phyloP scores from a whole-genome alignment of 2,113 vertebrate species.

The Seriola dumerili region DNA sequence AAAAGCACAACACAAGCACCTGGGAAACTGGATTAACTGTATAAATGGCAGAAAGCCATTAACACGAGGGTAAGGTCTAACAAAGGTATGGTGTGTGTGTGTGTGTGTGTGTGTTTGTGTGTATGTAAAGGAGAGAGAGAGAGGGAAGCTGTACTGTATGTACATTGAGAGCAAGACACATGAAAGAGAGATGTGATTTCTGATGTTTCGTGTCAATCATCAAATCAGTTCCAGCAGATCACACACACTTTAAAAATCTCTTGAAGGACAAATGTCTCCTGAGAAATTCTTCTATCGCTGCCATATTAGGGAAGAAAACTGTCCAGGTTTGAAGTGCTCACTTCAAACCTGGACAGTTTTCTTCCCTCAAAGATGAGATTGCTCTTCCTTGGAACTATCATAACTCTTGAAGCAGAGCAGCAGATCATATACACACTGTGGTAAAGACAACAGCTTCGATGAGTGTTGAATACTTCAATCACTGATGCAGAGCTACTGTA shows the following conservation, averaged over 20 bases:
- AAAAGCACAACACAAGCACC: conserved; percentile 29
- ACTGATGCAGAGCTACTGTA: neutral
- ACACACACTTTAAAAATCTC: neutral
- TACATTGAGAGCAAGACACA: neutral
- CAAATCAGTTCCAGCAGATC: neutral
- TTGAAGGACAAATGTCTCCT: neutral
- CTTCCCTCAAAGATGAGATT: neutral
- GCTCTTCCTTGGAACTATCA: neutral
- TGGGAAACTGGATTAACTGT: conserved; percentile 58
- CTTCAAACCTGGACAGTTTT: neutral
- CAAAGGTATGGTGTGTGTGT: conserved; percentile 3
- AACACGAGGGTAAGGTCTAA: conserved; percentile 12
- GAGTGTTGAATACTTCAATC: neutral
- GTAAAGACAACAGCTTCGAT: conserved; percentile 7
- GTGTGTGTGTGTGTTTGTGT: neutral
- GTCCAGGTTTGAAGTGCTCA: neutral
- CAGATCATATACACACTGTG: neutral
- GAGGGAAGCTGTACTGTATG: neutral
- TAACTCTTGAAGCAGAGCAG: neutral
- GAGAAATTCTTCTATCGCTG: neutral
- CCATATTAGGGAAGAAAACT: neutral
- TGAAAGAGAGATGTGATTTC: conserved; percentile 10
- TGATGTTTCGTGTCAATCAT: neutral
- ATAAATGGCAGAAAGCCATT: conserved; percentile 66
- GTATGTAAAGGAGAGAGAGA: neutral